phyloP scores from a whole-genome alignment of 2,113 vertebrate genomes.

The Sisor rabdophorus region DNA sequence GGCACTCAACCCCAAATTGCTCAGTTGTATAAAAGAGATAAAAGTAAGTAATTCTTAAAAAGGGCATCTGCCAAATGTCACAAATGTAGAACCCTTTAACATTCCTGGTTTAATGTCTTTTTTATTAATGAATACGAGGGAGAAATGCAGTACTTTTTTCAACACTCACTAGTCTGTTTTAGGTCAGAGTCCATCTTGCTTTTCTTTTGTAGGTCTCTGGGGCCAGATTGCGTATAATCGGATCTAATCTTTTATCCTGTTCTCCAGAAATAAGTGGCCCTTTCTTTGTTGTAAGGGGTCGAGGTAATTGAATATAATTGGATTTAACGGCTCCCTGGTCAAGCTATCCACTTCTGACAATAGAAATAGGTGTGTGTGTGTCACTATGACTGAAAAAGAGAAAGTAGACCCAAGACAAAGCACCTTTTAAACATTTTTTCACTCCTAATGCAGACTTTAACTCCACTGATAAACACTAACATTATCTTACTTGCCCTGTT shows the following conservation, averaged over 20 bases:
- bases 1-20: too few relatives aligned
- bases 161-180: neutral
- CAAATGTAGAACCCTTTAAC: too few relatives aligned
- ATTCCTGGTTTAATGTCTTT: neutral
- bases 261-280: constrained; percentile 41
- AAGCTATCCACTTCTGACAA: constrained; percentile 45
- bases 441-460: neutral
- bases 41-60: too few relatives aligned
- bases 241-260: constrained; percentile 23
- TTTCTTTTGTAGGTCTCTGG: neutral
- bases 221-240: neutral
- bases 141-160: neutral
- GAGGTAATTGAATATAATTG: constrained; percentile 61
- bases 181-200: neutral
- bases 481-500: neutral
- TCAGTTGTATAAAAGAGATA: too few relatives aligned
- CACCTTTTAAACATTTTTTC: neutral
- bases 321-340: constrained; percentile 58
- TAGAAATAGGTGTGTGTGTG: constrained; percentile 23
- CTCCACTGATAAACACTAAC: neutral
- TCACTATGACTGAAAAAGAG: neutral
- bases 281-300: constrained; percentile 44
- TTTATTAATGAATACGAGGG: neutral
- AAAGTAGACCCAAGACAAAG: constrained; percentile 3
- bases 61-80: too few relatives aligned